Evolutionary conservation across 2,888 invertebrate species (phyloP), one percentile per base, ranked within the genome.

Genomic region (Morpho deidamia): DNA sequence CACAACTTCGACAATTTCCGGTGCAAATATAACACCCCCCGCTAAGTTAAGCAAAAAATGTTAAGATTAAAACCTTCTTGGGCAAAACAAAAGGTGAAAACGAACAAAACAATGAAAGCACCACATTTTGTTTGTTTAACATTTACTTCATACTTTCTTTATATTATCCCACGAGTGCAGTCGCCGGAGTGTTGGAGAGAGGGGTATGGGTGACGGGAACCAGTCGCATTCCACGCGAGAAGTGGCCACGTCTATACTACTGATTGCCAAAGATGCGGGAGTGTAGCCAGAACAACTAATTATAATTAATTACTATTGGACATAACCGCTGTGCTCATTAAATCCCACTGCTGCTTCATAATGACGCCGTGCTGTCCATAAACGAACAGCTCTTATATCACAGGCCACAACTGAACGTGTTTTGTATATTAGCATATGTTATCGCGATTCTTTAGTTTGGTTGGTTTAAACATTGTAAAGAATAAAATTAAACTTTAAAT

Each of bases 1-100:
- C 85, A 86, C 83, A 76, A 63, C 65, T 62, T 62, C 57, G 65
- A 65, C 63, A 61, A 73, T 73, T 76, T 82, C 81, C 81, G 78
- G 76, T 70, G 74, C 71, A 65, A 73, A 72, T 67, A 63, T 69
- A 56, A 53, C 59, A 58, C 57, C 57, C 58, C 57, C 55, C 48
- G 55, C 51, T 39, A 45, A 52, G 34, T 44, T 45, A 37, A 14
- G 41, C 44, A 40, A 50, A 44, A 53, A 51, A 52, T 49, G 8
- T 7, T 39, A 14, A 34, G 5, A 38, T 44, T 34, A 44, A 12
- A 11, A 34, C 12, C 40, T 41, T 41, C 35, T 35, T 23, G 11
- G 34, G 10, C 51, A 35, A 54, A 54, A 56, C 42, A 45, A 47
- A 47, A 50, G 33, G 35, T 34, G 42, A 39, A 35, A 46, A 38